Evolutionary conservation across 2,113 vertebrate genomes (phyloP), one percentile per base, ranked within the genome.

Genomic region (Passer domesticus): DNA sequence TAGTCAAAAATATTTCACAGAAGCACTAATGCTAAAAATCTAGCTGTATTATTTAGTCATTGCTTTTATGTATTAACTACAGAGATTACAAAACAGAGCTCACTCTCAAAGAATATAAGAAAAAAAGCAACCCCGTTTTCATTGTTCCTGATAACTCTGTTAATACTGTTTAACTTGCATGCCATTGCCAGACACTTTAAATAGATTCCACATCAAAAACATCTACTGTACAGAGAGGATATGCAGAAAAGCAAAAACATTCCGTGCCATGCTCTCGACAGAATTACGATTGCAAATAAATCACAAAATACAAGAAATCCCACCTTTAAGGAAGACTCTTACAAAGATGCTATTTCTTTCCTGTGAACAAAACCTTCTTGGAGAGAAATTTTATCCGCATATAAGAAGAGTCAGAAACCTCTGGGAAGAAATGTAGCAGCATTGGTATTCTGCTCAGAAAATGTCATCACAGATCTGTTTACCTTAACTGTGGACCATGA

Each of bases 401-500:
- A 53, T 91, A 94, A 96, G 96, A 94, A 94, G 96, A 94, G 97
- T 94, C 97, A 97, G 96, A 92, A 95, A 97, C 97, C 97, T 97
- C 98, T 95, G 96, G 96, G 97, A 97, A 97, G 94, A 96, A 96
- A 95, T 55, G 93, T 76, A 84, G 94, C 95, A 86, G 94, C 97
- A 98, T 98, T 98, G 97, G 97, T 98, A 98, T 98, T 98, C 98
- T 56, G 96, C 97, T 98, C 97, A 98, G 97, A 98, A 98, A 97
- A 96, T 96, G 98, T 97, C 98, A 98, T 97, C 98, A 95, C 97
- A 97, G 98, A 98, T 98, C 98, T 98, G 97, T 98, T 98, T 98
- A 98, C 98, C 98, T 98, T 98, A 97, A 97, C 97, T 96, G 97
- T 97, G 97, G 97, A 95, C 97, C 97, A 98, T 98, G 98, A 98